phyloP scores from a whole-genome alignment of 2,113 vertebrate genomes.

The Acrocephalus arundinaceus region DNA sequence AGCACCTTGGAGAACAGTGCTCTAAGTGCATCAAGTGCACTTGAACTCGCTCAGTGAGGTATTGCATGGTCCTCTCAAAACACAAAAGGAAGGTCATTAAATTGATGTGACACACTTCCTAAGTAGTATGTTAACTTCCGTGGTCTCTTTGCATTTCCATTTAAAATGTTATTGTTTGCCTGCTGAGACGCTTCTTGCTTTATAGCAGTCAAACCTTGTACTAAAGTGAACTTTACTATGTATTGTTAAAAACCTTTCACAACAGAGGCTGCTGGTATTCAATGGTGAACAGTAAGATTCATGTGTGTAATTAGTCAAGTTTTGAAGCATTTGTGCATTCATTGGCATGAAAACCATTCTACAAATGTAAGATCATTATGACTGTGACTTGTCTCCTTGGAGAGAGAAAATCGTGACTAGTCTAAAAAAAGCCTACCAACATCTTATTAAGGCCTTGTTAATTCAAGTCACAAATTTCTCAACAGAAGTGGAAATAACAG shows the following conservation, averaged over 20 bases:
- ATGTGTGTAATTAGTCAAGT: neutral
- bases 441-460: slow-evolving; percentile 22
- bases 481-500: slow-evolving; percentile 56
- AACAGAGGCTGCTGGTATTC: neutral
- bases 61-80: neutral
- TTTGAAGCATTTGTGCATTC: neutral
- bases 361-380: neutral
- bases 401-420: neutral
- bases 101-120: neutral
- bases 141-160: neutral
- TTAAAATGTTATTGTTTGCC: slow-evolving; percentile 29
- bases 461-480: slow-evolving; percentile 57
- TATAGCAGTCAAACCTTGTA: neutral
- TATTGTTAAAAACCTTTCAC: neutral
- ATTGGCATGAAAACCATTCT: neutral
- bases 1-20: neutral
- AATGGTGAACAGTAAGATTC: neutral
- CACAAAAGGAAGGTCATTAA: slow-evolving; percentile 7
- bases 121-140: neutral
- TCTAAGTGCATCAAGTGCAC: neutral
- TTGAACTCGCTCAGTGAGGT: slow-evolving; percentile 3
- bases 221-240: neutral
- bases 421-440: slow-evolving; percentile 8
- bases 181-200: slow-evolving; percentile 15
- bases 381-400: neutral